Evolutionary conservation across 2,113 vertebrate genomes (phyloP).

Genomic region (Passer montanus): DNA sequence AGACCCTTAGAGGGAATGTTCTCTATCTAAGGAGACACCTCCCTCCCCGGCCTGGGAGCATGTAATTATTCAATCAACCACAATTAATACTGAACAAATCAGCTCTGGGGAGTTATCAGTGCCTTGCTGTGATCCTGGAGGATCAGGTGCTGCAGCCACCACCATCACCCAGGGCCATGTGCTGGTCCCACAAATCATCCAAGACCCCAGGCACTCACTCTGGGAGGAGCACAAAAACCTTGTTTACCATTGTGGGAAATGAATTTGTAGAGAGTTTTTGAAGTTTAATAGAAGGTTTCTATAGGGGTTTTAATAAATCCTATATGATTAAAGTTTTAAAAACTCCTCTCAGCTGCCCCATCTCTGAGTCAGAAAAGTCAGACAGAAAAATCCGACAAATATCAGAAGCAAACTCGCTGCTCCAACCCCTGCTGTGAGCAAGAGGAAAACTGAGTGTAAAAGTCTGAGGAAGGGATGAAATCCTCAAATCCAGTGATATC

Average conservation of each 20-base stretch:
- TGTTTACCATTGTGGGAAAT: not conserved
- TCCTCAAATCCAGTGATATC: not conserved
- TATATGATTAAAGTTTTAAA: no score
- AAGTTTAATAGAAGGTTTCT: no score
- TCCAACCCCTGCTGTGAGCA: fast-evolving
- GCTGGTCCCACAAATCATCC: not conserved
- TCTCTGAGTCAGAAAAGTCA: no score
- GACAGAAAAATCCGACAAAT: no score
- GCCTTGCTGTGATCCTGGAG: not conserved
- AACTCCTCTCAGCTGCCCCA: no score
- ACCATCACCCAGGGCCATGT: not conserved
- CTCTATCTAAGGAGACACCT: not conserved
- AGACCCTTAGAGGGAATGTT: not conserved
- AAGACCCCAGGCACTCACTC: not conserved
- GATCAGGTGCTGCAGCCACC: not conserved
- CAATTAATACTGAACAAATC: not conserved
- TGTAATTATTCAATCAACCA: not conserved
- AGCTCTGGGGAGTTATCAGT: not conserved
- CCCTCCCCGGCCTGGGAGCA: not conserved
- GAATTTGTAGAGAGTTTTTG: no score
- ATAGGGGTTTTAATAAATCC: no score
- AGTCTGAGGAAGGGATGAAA: not conserved
- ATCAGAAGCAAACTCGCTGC: not conserved
- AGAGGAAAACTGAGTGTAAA: not conserved
- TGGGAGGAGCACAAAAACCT: not conserved